A percentile compares a stretch with the other conserved stretches of the same genome.
Conservation (phyloP, 1,140 invertebrate genomes). For the Trialeurodes vaporariorum region DNA sequence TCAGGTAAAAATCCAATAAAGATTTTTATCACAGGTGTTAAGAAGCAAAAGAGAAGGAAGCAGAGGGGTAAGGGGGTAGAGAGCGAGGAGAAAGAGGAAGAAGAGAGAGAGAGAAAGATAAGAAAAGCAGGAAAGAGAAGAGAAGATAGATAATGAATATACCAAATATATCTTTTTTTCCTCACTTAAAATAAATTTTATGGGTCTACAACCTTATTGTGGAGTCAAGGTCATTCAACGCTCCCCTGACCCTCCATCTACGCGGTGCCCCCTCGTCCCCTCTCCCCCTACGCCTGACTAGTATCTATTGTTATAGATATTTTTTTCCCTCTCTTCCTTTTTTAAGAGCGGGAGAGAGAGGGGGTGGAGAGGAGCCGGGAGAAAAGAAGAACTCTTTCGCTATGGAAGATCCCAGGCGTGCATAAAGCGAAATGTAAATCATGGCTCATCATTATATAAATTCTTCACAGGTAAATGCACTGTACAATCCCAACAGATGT, state of each 20-base stretch:
- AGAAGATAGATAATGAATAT: not conserved
- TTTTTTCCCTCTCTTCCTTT: not conserved
- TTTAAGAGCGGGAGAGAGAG: not conserved
- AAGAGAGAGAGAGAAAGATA: not conserved
- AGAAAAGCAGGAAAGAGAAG: not conserved
- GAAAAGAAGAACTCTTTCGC: too few relatives aligned
- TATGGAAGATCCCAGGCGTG: too few relatives aligned
- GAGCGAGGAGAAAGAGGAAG: not conserved
- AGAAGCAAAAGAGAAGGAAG: not conserved
- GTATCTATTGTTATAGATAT: conserved; percentile 1
- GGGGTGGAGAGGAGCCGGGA: not conserved
- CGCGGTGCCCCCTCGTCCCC: not conserved
- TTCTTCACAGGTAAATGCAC: not conserved
- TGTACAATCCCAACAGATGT: not conserved
- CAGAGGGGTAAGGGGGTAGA: not conserved
- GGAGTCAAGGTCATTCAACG: not conserved
- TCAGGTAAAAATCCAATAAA: conserved; percentile 1
- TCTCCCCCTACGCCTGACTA: not conserved
- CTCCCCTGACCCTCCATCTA: not conserved
- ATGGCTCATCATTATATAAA: not conserved
- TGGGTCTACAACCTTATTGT: not conserved
- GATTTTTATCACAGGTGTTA: not conserved
- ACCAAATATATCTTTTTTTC: not conserved
- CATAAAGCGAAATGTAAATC: not conserved
- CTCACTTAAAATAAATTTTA: not conserved